Percentiles rank a stretch among this genome's conserved stretches.
These are phyloP conservation scores for Catharus ustulatus DNA, from an alignment of 2,797 vertebrate genomes.

Conservation along the genomic window DNA sequence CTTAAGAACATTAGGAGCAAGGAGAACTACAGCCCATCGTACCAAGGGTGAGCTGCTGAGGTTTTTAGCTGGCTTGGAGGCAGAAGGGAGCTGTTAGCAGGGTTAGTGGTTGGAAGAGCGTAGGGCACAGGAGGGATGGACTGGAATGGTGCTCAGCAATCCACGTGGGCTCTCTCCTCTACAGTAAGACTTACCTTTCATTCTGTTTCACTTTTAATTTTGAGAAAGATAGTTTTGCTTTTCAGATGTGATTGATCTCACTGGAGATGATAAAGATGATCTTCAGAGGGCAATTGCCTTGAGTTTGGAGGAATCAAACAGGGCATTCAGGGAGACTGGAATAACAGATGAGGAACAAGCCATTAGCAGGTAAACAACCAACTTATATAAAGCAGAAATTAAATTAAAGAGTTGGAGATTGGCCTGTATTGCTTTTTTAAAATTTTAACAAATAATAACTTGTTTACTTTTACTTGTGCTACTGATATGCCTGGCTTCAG, in stretches of 20 bases:
- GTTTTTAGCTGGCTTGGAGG: neutral
- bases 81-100: neutral
- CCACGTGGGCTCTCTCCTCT: slow-evolving; percentile 27
- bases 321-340: slow-evolving; percentile 96
- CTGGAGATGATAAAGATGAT: slow-evolving; percentile 99
- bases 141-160: slow-evolving; percentile 17
- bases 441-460: slow-evolving; percentile 38
- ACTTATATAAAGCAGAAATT: slow-evolving; percentile 65
- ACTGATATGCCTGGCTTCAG: slow-evolving; percentile 55
- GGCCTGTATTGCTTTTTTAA: slow-evolving; percentile 57
- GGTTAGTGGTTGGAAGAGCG: neutral
- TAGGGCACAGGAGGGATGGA: slow-evolving; percentile 28
- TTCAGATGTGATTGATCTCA: slow-evolving; percentile 98
- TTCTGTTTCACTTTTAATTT: slow-evolving; percentile 77
- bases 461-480: slow-evolving; percentile 57
- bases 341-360: slow-evolving; percentile 99
- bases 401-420: slow-evolving; percentile 59
- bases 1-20: neutral
- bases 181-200: slow-evolving; percentile 58
- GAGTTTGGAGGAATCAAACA: slow-evolving; percentile 96
- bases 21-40: neutral
- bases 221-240: slow-evolving; percentile 78
- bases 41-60: neutral
- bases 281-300: slow-evolving; percentile 98
- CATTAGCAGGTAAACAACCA: slow-evolving; percentile 91